Conservation (phyloP, 1,140 invertebrate genomes). For the Bombus waltoni region DNA sequence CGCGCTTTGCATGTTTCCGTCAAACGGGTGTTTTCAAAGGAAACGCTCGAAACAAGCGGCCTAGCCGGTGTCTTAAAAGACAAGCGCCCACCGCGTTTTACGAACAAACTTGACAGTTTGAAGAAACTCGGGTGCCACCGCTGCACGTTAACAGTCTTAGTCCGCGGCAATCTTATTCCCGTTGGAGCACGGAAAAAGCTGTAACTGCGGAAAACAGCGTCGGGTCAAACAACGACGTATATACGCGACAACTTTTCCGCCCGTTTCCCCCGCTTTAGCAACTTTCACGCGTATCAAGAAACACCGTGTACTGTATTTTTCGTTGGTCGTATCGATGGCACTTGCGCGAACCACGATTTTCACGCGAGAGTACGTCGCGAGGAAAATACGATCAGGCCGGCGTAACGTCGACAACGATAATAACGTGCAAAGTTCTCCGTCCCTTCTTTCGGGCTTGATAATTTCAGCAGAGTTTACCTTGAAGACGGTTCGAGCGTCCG, state of each 20-base stretch:
- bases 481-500: no score
- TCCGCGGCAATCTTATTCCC: not conserved
- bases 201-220: not conserved
- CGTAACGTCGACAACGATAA: slow-evolving; percentile 20
- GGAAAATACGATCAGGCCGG: slow-evolving; percentile 33
- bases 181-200: no score
- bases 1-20: not conserved
- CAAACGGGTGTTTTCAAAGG: not conserved
- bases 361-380: not conserved
- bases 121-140: not conserved
- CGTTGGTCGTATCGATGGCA: slow-evolving; percentile 37
- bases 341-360: not conserved
- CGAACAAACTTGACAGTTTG: not conserved
- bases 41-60: not conserved
- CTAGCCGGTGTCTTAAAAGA: not conserved
- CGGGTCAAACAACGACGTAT: not conserved
- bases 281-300: not conserved
- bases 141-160: not conserved
- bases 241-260: not conserved
- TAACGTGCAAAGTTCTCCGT: slow-evolving; percentile 58
- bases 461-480: not conserved
- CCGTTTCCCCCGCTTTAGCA: not conserved
- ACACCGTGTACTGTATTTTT: slow-evolving; percentile 52
- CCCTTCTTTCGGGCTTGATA: slow-evolving; percentile 50
- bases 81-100: not conserved